These are phyloP conservation scores for Harpagoxenus sublaevis DNA, from an alignment of 2,888 invertebrate species.

Conservation along the genomic window DNA sequence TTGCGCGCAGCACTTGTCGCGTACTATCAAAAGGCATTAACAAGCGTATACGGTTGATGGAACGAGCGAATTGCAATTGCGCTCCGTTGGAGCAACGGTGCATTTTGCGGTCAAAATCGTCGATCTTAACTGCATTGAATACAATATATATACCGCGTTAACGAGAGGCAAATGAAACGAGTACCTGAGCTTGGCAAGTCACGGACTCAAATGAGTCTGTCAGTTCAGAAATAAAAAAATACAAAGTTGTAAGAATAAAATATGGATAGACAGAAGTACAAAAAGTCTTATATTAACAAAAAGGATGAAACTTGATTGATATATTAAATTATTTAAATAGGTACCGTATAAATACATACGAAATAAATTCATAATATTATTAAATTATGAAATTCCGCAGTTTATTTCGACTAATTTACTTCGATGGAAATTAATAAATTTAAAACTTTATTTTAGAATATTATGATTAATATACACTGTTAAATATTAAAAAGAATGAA, in stretches of 20 bases:
- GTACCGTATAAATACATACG: neutral
- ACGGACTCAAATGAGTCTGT: neutral
- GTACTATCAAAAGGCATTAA: constrained; percentile 49
- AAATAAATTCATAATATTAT: neutral
- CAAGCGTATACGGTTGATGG: constrained; percentile 27
- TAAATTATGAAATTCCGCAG: neutral
- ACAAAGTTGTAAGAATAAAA: neutral
- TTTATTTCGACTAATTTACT: constrained; percentile 3
- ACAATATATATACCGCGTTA: constrained; percentile 5
- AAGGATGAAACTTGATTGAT: neutral
- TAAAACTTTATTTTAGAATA: neutral
- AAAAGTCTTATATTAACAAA: neutral
- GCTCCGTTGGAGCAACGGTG: constrained; percentile 43
- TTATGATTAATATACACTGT: no score
- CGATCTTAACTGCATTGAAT: constrained; percentile 27
- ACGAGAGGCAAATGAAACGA: neutral
- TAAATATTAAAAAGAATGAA: no score
- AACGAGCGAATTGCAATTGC: constrained; percentile 30
- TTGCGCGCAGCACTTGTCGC: constrained; percentile 39
- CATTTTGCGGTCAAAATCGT: constrained; percentile 12
- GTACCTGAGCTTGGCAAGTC: neutral
- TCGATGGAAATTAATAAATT: neutral
- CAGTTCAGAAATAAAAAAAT: neutral
- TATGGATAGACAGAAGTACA: neutral
- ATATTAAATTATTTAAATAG: neutral